Conservation (phyloP, 2,888 invertebrate species). For the Elysia crispata region DNA sequence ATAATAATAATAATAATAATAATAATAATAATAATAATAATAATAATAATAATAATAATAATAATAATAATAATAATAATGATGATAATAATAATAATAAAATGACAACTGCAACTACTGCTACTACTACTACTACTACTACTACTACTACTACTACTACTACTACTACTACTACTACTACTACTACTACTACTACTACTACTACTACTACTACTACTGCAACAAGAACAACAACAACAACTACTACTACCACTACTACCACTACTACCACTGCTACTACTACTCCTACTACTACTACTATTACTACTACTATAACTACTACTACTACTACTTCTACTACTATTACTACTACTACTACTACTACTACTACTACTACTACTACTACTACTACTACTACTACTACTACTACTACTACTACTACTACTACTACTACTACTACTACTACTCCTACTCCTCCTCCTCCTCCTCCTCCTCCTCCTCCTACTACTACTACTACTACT, state of each 20-base stretch:
- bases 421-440: too few species aligned
- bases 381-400: slow-evolving; percentile 14
- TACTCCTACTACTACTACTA: too few species aligned
- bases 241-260: slow-evolving; percentile 18
- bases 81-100: too few species aligned
- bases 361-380: slow-evolving; percentile 15
- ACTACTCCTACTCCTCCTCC: too few species aligned
- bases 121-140: too few species aligned
- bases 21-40: not conserved
- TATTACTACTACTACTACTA: slow-evolving; percentile 14
- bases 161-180: too few species aligned
- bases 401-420: slow-evolving; percentile 9
- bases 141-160: too few species aligned
- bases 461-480: too few species aligned
- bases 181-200: slow-evolving; percentile 23
- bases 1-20: not conserved
- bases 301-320: slow-evolving; percentile 20
- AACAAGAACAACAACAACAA: not conserved
- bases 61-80: not conserved
- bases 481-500: too few species aligned
- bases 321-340: slow-evolving; percentile 25
- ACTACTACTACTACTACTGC: slow-evolving; percentile 10
- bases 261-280: too few species aligned
- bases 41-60: not conserved
- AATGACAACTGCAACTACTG: too few species aligned